These are phyloP conservation scores for Drosophila villosipedis DNA, from an alignment of 2,888 invertebrate genomes.

Conservation along the genomic window DNA sequence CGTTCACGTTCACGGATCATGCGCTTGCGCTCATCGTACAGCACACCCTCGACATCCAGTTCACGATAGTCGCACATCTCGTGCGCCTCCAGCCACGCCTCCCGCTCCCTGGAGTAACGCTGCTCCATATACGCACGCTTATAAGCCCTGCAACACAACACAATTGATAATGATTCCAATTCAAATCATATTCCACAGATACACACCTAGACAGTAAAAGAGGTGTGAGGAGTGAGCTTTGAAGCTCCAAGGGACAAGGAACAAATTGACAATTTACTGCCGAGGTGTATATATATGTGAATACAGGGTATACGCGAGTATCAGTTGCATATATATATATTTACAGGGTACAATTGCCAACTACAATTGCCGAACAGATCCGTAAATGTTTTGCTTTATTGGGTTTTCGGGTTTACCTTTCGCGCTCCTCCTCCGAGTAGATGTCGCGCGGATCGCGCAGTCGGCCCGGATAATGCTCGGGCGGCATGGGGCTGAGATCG, in stretches of 20 bases:
- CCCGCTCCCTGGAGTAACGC: conserved; percentile 78
- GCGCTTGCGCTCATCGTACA: conserved; percentile 80
- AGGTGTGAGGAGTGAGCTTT: neutral
- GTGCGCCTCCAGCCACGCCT: conserved; percentile 75
- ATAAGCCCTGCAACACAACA: conserved; percentile 67
- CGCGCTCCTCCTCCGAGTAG: conserved; percentile 83
- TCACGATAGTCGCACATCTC: conserved; percentile 76
- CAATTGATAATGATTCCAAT: conserved; percentile 1
- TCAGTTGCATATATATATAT: neutral
- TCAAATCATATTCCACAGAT: neutral
- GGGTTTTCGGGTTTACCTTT: conserved; percentile 59
- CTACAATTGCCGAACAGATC: neutral
- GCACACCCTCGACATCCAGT: conserved; percentile 66
- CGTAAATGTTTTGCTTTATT: neutral
- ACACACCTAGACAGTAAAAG: neutral
- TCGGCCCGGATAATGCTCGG: conserved; percentile 79
- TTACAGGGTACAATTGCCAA: neutral
- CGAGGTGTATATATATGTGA: neutral
- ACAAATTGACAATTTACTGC: neutral
- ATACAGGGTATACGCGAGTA: neutral
- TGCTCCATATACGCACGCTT: conserved; percentile 82
- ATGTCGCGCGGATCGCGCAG: conserved; percentile 81
- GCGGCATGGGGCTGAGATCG: conserved; percentile 78
- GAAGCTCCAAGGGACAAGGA: neutral
- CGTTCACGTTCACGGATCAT: conserved; percentile 68